Evolutionary conservation across 2,113 vertebrate species (phyloP), one percentile per base, ranked within the genome.

Genomic region (Gobio gobio): DNA sequence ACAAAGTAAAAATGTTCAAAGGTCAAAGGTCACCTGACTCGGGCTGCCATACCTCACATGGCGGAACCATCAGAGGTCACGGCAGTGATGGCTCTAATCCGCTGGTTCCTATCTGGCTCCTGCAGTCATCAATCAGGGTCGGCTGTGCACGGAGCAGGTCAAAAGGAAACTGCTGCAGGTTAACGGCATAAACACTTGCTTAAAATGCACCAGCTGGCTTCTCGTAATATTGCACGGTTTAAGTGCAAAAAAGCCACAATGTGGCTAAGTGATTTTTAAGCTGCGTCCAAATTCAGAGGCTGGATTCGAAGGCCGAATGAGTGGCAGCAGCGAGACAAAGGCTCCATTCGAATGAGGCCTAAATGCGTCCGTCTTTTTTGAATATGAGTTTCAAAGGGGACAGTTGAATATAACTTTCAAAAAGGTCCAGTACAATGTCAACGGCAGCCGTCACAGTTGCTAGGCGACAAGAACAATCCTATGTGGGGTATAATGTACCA

Each of bases 1-100:
- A 33, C 3, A 12, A 47, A 80, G 59, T 47, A 36, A 82, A 75
- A 81, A 63, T 73, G 81, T 33, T 72, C 51, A 13, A 63, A 33
- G 82, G 82, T 73, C 63, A 86, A 56, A 63, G 85, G 82, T 82
- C 64, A 72, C 10, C 70, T 51, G 43, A 83, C 73, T 84, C 12
- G 0, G 61, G 40, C 64, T 79, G 78, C 13, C 45, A 78, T 72
- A 78, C 63, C 66, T 36, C 26, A 70, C 77, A 82, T 61, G 72
- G 64, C 43, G 33, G 26, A 47, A n/a, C 56, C 68, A 72, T 77
- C 78, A 84, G 63, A 77, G 87, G 82, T 81, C 82, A 84, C 51
- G 45, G 7, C 68, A 72, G 83, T 18, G 68, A 64, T 24, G 64
- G 36, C 70, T 63, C 24, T 86, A 40, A 84, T 84, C 64, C 49